These are phyloP conservation scores for Sebastes diaconus DNA, from an alignment of 2,797 vertebrate species.

Conservation along the genomic window DNA sequence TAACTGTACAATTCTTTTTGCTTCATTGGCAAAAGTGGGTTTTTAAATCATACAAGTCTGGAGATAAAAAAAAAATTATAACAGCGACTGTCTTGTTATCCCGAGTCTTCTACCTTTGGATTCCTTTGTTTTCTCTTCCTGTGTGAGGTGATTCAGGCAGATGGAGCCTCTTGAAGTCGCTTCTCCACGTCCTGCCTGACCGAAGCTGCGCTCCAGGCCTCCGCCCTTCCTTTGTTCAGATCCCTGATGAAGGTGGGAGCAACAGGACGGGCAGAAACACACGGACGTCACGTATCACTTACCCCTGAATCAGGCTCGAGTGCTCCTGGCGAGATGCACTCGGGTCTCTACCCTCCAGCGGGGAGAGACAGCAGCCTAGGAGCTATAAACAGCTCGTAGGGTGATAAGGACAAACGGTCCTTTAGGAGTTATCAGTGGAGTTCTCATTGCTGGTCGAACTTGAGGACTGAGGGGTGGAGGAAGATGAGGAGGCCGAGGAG, in stretches of 20 bases:
- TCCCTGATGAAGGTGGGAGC: conserved; percentile 67
- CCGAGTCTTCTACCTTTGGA: conserved; percentile 65
- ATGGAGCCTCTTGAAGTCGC: conserved; percentile 42
- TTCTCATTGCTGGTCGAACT: conserved; percentile 95
- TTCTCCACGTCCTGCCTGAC: conserved; percentile 58
- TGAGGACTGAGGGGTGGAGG: conserved; percentile 83
- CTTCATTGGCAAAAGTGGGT: conserved; percentile 50
- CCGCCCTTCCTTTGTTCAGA: conserved; percentile 58
- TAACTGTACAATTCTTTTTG: conserved; percentile 54
- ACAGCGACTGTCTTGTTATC: conserved; percentile 29
- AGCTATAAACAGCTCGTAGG: conserved; percentile 55
- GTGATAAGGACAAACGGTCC: conserved; percentile 27
- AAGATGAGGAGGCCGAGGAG: conserved; percentile 87
- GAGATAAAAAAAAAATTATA: conserved; percentile 22
- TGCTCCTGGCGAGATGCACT: conserved; percentile 48
- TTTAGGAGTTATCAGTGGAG: conserved; percentile 94
- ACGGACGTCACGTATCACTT: conserved; percentile 58
- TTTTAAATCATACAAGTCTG: conserved; percentile 52
- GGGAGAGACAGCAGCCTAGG: conserved; percentile 54
- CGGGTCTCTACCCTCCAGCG: conserved; percentile 43
- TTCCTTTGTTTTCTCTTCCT: conserved; percentile 58
- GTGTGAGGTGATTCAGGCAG: conserved; percentile 48
- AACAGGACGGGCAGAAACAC: conserved; percentile 58
- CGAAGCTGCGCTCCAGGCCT: conserved; percentile 51
- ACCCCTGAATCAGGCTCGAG: conserved; percentile 56